These are phyloP conservation scores for Xenopus laevis DNA, from an alignment of 2,113 vertebrate species.

Conservation along the genomic window DNA sequence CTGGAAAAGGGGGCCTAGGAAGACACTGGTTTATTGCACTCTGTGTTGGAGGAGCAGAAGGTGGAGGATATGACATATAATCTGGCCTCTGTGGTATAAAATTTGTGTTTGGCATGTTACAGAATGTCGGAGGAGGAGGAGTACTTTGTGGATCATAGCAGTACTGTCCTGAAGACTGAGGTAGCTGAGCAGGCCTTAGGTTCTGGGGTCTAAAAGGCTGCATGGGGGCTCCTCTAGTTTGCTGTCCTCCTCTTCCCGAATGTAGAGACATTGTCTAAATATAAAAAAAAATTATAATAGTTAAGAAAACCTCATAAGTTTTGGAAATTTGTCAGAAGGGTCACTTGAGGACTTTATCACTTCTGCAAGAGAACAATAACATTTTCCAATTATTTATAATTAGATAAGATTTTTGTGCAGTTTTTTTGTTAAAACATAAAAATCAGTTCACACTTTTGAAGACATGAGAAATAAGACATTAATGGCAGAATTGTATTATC, in stretches of 20 bases:
- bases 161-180: conserved; percentile 73
- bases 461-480: no score
- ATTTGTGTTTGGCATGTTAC: conserved; percentile 61
- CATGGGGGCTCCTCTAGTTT: conserved; percentile 70
- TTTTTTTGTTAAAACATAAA: no score
- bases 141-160: conserved; percentile 77
- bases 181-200: conserved; percentile 72
- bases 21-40: conserved; percentile 75
- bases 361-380: no score
- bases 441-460: no score
- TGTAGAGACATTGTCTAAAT: conserved; percentile 82
- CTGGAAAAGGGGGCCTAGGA: conserved; percentile 71
- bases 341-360: no score
- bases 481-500: no score
- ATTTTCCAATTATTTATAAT: no score
- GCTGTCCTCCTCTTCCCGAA: conserved; percentile 75
- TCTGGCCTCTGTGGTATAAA: conserved; percentile 80
- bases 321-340: neutral
- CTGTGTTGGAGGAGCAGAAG: conserved; percentile 68
- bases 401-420: no score
- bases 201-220: conserved; percentile 77
- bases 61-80: conserved; percentile 84
- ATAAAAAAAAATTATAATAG: neutral
- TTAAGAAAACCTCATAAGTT: neutral
- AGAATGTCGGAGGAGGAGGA: conserved; percentile 69